A percentile compares a stretch with the other conserved stretches of the same genome.
These are phyloP conservation scores for Cichladusa arquata DNA, from an alignment of 2,113 vertebrate species.

Conservation along the genomic window DNA sequence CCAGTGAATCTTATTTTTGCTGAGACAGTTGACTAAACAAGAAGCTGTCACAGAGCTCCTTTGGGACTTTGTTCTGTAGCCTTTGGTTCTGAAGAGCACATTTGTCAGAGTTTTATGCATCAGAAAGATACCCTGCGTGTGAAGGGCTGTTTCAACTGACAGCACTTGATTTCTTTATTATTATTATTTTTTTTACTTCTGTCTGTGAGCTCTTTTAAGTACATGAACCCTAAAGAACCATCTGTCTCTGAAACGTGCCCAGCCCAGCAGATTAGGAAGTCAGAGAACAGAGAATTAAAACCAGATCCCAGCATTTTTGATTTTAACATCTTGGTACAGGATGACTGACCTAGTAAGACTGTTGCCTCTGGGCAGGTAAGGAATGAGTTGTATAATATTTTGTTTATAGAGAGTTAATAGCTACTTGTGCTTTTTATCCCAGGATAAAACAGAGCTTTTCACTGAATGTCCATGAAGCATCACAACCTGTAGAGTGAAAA, in stretches of 20 bases:
- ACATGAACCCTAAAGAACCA: not conserved
- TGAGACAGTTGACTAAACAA: not conserved
- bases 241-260: slow-evolving; percentile 35
- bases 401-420: not conserved
- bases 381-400: not conserved
- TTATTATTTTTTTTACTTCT: not conserved
- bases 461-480: not conserved
- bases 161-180: not conserved
- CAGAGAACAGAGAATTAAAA: slow-evolving; percentile 56
- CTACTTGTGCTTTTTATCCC: not conserved
- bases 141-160: not conserved
- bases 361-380: not conserved
- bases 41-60: not conserved
- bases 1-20: not conserved
- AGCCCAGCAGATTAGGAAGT: slow-evolving; percentile 36
- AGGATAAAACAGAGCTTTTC: not conserved
- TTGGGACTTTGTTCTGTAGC: not conserved
- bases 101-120: not conserved
- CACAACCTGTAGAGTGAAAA: not conserved
- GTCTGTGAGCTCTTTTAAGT: slow-evolving; percentile 1
- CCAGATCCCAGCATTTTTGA: slow-evolving; percentile 3
- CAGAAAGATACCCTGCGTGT: not conserved
- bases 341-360: not conserved
- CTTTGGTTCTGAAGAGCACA: not conserved
- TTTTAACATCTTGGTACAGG: not conserved